Base-by-base conservation (phyloP, 2,113 vertebrate genomes). In the Falcunculus frontatus region DNA sequence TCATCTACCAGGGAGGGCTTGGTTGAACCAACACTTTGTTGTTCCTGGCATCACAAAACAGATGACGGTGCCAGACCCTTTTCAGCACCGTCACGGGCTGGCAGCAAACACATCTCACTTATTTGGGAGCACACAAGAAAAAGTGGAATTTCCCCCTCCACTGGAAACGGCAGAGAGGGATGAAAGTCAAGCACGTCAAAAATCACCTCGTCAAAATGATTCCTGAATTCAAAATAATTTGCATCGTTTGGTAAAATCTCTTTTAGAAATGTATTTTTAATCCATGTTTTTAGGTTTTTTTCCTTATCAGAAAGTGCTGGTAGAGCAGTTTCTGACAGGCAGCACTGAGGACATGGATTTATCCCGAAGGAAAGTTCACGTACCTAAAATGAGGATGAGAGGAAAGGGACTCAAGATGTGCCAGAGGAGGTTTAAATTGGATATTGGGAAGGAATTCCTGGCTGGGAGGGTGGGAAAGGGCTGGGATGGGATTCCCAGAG, bases 171-270 rank as follows among this genome's bases (percentile, higher is more conserved):
- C 23, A 42, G 16, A 69, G 13, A 27, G 10, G 32, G 41, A 6
- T 5, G 29, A 32, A 85, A 84, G 59, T 2, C 47, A 14, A 41
- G 37, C 25, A 6, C 18, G 2, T 49, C 41, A 46, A 86, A 94
- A 84, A 67, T 41, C 30, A 27, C 39, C 42, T 13, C 6, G 41
- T 39, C 25, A 13, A 29, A 81, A 30, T 0, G 2, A 20, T 37
- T 7, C 39, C 74, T 7, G 22, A 33, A 20, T 35, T 12, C 62
- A 5, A 22, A 50, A 47, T 3, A 1, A 1, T 33, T 56, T 5
- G 15, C 17, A 18, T 1, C 6, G 1, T 13, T 44, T 5, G n/a
- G 25, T 3, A 25, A 42, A 42, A 22, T 2, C 2, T 0, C 7
- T 39, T 55, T 11, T 13, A 42, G 18, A 32, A 67, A 37, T 1